These are phyloP conservation scores for Apostichopus parvimensis DNA, from an alignment of 35 echinoderm and acorn worm genomes.

Conservation along the genomic window DNA sequence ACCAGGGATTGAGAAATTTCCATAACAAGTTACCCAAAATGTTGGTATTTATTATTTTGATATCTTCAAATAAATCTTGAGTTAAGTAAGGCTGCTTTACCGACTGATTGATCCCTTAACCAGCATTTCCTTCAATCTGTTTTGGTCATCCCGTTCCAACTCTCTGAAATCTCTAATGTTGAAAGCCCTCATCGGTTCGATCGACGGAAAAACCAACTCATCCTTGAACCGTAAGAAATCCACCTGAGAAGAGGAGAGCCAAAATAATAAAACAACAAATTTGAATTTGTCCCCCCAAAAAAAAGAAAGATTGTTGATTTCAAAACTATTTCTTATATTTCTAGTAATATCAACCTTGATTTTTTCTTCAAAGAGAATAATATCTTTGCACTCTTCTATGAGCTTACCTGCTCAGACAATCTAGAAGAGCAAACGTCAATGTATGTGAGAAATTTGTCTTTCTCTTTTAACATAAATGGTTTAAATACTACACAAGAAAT, in stretches of 20 bases:
- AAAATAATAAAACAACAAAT: too few relatives aligned
- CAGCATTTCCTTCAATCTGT: slow-evolving; percentile 58
- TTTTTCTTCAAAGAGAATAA: too few relatives aligned
- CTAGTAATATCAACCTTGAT: too few relatives aligned
- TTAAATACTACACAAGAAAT: too few relatives aligned
- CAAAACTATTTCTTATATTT: too few relatives aligned
- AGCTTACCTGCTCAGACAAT: too few relatives aligned
- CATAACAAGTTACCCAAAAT: neutral
- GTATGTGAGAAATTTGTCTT: too few relatives aligned
- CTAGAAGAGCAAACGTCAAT: too few relatives aligned
- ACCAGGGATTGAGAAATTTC: neutral
- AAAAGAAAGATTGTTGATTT: too few relatives aligned
- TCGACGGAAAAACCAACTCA: slow-evolving; percentile 68
- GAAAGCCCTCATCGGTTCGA: slow-evolving; percentile 49
- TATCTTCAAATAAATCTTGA: neutral
- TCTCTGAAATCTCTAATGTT: slow-evolving; percentile 44
- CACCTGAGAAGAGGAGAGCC: slow-evolving; percentile 18
- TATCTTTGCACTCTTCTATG: too few relatives aligned
- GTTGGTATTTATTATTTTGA: neutral
- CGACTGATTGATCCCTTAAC: slow-evolving; percentile 56
- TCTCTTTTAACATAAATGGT: too few relatives aligned
- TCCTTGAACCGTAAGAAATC: slow-evolving; percentile 66
- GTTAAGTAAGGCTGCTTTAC: neutral
- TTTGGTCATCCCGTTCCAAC: slow-evolving; percentile 56
- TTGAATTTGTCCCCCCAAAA: too few relatives aligned